Evolutionary conservation across 2,888 invertebrate genomes (phyloP).

Genomic region (Cephus sareptanus): DNA sequence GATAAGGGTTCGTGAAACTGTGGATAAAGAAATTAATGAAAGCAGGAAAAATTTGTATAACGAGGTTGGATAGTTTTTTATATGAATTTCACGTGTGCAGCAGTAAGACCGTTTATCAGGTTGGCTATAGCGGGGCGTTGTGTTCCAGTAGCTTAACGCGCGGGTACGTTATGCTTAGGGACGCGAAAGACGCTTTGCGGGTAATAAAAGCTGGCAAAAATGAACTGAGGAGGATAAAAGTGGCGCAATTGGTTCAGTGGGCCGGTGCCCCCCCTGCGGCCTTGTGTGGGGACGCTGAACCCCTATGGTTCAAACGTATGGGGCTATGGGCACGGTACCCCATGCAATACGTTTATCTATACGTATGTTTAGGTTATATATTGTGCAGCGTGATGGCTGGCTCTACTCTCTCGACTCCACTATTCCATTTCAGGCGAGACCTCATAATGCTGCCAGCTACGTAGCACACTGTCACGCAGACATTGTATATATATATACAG

Average conservation of each 20-base stretch:
- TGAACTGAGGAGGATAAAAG: slow-evolving; percentile 36
- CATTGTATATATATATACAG: neutral
- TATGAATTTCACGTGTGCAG: too few relatives aligned
- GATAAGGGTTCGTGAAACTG: neutral
- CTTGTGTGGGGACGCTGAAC: slow-evolving; percentile 63
- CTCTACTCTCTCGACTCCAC: slow-evolving; percentile 14
- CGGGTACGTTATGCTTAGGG: neutral
- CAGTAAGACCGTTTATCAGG: too few relatives aligned
- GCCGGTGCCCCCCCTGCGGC: slow-evolving; percentile 62
- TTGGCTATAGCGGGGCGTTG: neutral
- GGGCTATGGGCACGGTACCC: slow-evolving; percentile 2
- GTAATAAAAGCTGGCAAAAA: slow-evolving; percentile 44
- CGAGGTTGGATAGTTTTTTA: neutral
- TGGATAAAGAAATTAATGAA: neutral
- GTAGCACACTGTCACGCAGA: slow-evolving; percentile 12
- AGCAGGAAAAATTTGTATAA: neutral
- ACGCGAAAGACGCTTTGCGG: slow-evolving; percentile 29
- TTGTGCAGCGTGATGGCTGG: neutral
- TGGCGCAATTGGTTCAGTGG: slow-evolving; percentile 66
- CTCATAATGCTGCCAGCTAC: slow-evolving; percentile 26
- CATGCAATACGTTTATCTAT: slow-evolving; percentile 9
- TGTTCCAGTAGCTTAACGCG: neutral
- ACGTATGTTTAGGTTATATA: neutral
- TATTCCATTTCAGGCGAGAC: slow-evolving; percentile 25
- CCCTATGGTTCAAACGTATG: slow-evolving; percentile 18